Percentiles rank a stretch among this genome's conserved stretches.
Evolutionary conservation across 1,140 invertebrate genomes (phyloP).

Genomic region (Pinna nobilis): DNA sequence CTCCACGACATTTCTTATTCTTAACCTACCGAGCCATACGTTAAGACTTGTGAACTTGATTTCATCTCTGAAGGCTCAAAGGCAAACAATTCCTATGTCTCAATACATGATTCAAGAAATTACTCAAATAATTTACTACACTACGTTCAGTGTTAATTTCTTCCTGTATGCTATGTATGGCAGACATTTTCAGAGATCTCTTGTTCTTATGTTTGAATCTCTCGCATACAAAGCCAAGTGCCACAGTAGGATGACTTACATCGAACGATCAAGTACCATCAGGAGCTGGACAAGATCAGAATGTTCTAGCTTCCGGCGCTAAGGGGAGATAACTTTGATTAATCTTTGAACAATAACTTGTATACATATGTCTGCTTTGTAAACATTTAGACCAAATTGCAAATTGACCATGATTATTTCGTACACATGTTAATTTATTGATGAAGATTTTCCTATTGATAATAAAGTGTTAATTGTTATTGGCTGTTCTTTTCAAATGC

Average conservation of each 20-base stretch:
- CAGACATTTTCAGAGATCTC: constrained; percentile 49
- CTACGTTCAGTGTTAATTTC: constrained; percentile 91
- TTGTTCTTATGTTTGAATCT: constrained; percentile 17
- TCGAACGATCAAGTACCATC: background rate
- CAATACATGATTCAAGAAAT: constrained; percentile 48
- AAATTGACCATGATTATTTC: too few relatives aligned
- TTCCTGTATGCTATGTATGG: constrained; percentile 80
- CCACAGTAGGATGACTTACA: background rate
- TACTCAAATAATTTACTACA: constrained; percentile 78
- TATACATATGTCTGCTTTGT: too few relatives aligned
- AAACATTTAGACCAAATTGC: too few relatives aligned
- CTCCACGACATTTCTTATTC: constrained; percentile 85
- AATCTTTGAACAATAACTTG: too few relatives aligned
- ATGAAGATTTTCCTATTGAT: too few relatives aligned
- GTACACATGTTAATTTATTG: too few relatives aligned
- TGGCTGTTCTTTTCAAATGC: too few relatives aligned
- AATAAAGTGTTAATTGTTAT: too few relatives aligned
- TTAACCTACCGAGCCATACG: constrained; percentile 82
- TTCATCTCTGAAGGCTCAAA: constrained; percentile 1
- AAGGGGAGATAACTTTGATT: too few relatives aligned
- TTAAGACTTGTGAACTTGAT: constrained; percentile 66
- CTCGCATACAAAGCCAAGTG: background rate
- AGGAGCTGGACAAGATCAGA: background rate
- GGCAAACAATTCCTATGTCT: constrained; percentile 21
- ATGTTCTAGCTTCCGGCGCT: too few relatives aligned